Conservation (phyloP, 2,888 invertebrate genomes). For the Sympetrum striolatum region DNA sequence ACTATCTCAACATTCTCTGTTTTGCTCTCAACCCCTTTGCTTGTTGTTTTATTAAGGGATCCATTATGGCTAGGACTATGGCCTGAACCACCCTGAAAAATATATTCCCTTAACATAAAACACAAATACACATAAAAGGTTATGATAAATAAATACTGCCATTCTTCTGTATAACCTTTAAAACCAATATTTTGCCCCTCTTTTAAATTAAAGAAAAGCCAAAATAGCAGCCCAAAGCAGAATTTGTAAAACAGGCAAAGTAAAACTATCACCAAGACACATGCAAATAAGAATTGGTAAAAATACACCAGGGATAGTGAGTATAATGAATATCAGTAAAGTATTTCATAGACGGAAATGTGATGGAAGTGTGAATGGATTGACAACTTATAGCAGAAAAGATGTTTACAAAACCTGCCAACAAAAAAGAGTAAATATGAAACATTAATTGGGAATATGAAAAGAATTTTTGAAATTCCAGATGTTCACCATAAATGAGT, state of each 20-base stretch:
- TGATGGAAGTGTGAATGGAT: no score
- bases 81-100: constrained; percentile 33
- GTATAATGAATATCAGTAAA: no score
- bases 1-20: background rate
- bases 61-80: background rate
- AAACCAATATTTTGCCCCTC: background rate
- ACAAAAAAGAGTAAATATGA: no score
- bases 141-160: background rate
- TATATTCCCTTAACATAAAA: background rate
- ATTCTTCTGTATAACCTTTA: background rate
- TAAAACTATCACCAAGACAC: background rate
- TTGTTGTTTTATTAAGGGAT: background rate
- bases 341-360: no score
- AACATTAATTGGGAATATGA: no score
- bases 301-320: background rate
- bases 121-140: background rate
- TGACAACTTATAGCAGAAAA: no score
- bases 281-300: background rate
- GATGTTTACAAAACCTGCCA: no score
- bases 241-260: background rate
- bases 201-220: background rate
- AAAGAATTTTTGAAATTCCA: no score
- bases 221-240: background rate
- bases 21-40: constrained; percentile 5
- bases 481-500: no score